These are phyloP conservation scores for Tadarida brasiliensis DNA, from an alignment of 2,797 vertebrate genomes.

Conservation along the genomic window DNA sequence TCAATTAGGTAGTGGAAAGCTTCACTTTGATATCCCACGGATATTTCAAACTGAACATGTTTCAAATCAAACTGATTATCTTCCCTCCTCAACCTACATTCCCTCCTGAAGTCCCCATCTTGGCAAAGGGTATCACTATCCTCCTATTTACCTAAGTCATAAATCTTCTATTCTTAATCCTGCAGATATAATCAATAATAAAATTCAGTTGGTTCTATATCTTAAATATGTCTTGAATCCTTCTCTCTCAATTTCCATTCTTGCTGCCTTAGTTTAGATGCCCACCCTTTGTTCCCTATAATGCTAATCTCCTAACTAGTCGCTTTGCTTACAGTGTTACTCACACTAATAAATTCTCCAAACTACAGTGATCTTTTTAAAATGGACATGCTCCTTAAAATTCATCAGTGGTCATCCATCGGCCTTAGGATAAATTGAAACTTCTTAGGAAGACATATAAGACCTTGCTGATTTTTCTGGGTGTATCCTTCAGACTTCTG, in stretches of 20 bases:
- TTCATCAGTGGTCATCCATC: neutral
- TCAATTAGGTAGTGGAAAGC: neutral
- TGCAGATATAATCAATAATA: conserved; percentile 28
- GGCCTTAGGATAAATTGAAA: conserved; percentile 37
- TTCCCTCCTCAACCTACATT: neutral
- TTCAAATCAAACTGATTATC: conserved; percentile 42
- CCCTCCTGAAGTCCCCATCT: neutral
- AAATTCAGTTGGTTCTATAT: neutral
- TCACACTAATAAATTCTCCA: conserved; percentile 18
- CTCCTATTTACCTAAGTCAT: conserved; percentile 10
- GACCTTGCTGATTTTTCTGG: conserved; percentile 24
- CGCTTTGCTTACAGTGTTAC: neutral
- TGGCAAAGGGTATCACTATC: neutral
- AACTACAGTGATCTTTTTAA: conserved; percentile 51
- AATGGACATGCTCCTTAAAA: conserved; percentile 58
- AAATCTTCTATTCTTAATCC: neutral
- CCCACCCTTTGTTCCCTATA: neutral
- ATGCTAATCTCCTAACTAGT: neutral
- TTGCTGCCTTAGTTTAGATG: conserved; percentile 23
- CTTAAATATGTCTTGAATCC: neutral
- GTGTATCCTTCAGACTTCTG: neutral
- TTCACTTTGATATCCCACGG: neutral
- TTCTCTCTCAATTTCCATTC: neutral
- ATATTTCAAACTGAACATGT: conserved; percentile 30
- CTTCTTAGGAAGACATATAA: conserved; percentile 34